Evolutionary conservation across 2,888 invertebrate genomes (phyloP).

Genomic region (Calliopum simillimum): DNA sequence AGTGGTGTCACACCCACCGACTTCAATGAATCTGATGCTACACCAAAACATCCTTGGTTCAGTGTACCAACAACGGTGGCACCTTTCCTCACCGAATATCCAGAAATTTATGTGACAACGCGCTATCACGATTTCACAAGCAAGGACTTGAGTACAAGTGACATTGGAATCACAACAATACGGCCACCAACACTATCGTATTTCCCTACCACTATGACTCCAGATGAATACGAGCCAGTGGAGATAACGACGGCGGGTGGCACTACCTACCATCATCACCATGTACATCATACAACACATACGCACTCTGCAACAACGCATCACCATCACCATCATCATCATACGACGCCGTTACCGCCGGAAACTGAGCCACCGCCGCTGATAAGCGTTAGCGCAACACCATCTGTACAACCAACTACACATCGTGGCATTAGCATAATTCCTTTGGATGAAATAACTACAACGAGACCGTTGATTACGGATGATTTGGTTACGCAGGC

Average conservation of each 20-base stretch:
- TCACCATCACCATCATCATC: conserved; percentile 31
- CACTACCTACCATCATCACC: conserved; percentile 49
- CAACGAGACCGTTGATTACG: conserved; percentile 47
- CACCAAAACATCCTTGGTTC: conserved; percentile 49
- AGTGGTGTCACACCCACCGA: conserved; percentile 38
- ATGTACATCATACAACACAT: conserved; percentile 36
- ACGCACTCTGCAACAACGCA: conserved; percentile 40
- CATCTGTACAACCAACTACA: conserved; percentile 43
- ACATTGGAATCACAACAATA: conserved; percentile 56
- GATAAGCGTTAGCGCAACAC: conserved; percentile 34
- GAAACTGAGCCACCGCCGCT: conserved; percentile 19
- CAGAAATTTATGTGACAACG: conserved; percentile 62
- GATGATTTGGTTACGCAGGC: conserved; percentile 51
- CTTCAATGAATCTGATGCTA: conserved; percentile 37
- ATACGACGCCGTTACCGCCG: conserved; percentile 38
- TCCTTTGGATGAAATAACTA: conserved; percentile 41
- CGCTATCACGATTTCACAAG: conserved; percentile 53
- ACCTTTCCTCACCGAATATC: conserved; percentile 66
- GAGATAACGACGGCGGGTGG: conserved; percentile 46
- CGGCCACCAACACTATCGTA: conserved; percentile 50
- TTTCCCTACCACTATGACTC: conserved; percentile 49
- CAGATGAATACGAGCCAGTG: conserved; percentile 48
- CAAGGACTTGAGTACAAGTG: conserved; percentile 52
- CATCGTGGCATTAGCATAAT: conserved; percentile 32
- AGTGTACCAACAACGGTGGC: conserved; percentile 60